Conservation (phyloP, 37 sponge, comb jelly and placozoan genomes). For the Chondrilla cf. caribensis region DNA sequence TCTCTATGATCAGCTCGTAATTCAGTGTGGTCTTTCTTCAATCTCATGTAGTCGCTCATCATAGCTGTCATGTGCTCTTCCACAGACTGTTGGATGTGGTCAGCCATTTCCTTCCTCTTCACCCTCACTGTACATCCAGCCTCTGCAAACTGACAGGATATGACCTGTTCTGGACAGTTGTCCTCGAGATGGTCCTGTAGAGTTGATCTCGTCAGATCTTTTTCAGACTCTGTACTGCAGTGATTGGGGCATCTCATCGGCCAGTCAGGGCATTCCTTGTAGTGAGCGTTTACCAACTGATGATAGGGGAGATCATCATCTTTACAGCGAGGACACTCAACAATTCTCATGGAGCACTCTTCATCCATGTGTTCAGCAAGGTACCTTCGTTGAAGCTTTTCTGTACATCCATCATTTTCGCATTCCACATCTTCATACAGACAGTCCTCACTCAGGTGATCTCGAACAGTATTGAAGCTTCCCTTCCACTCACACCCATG, state of each 20-base stretch:
- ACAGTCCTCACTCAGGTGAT: background rate
- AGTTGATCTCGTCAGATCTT: background rate
- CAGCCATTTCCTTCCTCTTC: background rate
- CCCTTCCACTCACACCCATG: background rate
- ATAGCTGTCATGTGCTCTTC: background rate
- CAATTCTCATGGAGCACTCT: background rate
- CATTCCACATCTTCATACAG: too few species aligned
- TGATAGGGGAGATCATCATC: background rate
- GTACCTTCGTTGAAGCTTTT: background rate
- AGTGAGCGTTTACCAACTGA: background rate
- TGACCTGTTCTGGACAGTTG: background rate
- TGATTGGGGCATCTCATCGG: background rate
- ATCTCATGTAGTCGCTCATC: background rate
- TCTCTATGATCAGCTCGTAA: background rate
- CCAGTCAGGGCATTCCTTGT: background rate
- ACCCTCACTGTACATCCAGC: background rate
- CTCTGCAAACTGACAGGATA: background rate
- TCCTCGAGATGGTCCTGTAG: background rate
- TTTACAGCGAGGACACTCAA: background rate
- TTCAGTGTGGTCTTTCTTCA: background rate
- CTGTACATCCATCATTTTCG: too few species aligned
- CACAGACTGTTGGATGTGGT: background rate
- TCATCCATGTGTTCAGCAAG: background rate
- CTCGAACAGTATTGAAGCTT: background rate
- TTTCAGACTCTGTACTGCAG: background rate